Percentiles rank a stretch among this genome's conserved stretches.
Conservation (phyloP, 2,888 invertebrate species). For the Protophormia terraenovae region DNA sequence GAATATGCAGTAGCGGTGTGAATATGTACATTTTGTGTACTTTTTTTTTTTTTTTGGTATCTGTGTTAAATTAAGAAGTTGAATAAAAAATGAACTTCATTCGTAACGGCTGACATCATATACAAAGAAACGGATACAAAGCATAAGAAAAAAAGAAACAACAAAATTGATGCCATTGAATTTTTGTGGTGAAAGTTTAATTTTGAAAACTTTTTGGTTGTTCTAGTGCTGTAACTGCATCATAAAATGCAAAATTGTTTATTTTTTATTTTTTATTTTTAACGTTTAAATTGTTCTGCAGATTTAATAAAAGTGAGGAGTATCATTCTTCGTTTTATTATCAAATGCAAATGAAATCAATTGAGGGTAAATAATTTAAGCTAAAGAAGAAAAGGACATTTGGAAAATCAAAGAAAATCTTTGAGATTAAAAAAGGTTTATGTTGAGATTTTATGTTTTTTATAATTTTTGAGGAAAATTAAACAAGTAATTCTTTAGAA, state of each 20-base stretch:
- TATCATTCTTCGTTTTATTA: not conserved
- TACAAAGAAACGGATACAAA: not conserved
- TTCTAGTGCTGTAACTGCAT: constrained; percentile 14
- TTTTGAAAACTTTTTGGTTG: constrained; percentile 35
- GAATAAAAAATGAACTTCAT: constrained; percentile 51
- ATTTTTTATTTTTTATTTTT: not conserved
- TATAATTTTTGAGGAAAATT: no score
- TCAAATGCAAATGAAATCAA: not conserved
- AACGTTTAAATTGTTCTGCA: not conserved
- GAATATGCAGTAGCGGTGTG: not conserved
- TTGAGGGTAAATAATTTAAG: no score
- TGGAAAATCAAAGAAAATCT: no score
- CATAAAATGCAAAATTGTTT: not conserved
- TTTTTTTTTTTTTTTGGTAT: constrained; percentile 11
- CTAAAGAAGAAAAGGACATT: no score
- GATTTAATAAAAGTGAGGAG: not conserved
- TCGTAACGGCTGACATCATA: constrained; percentile 47
- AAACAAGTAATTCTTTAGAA: no score
- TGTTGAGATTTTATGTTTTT: no score
- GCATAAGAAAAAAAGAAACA: not conserved
- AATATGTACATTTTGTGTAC: not conserved
- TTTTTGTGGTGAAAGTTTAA: constrained; percentile 46
- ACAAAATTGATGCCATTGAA: constrained; percentile 59
- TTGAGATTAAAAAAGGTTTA: no score
- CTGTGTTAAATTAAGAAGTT: constrained; percentile 53